Conservation (phyloP, 2,797 vertebrate species). For the Denticeps clupeoides region DNA sequence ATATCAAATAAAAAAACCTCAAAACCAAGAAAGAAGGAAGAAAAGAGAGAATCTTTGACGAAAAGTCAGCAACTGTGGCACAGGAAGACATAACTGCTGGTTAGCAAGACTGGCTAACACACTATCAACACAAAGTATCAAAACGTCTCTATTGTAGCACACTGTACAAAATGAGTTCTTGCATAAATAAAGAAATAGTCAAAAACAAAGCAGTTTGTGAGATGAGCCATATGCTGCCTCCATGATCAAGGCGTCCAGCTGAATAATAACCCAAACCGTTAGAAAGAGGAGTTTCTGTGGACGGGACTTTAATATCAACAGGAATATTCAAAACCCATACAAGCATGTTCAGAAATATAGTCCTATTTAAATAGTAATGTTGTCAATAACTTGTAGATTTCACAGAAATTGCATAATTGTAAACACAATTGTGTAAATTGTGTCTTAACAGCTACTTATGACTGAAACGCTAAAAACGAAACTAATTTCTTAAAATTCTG, state of each 20-base stretch:
- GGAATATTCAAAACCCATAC: constrained; percentile 1
- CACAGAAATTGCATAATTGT: constrained; percentile 18
- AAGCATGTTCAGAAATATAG: constrained; percentile 2
- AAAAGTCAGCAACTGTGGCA: constrained; percentile 63
- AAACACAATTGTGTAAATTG: constrained; percentile 6
- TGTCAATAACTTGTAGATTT: constrained; percentile 10
- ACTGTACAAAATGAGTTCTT: constrained; percentile 71
- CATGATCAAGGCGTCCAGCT: constrained; percentile 16
- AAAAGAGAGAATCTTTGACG: constrained; percentile 47
- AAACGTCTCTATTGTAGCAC: constrained; percentile 54
- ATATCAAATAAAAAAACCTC: constrained; percentile 54
- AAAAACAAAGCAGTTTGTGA: constrained; percentile 49
- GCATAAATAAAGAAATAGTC: constrained; percentile 73
- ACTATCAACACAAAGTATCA: constrained; percentile 50
- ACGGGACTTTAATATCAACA: constrained; percentile 1
- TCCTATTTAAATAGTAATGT: constrained; percentile 4
- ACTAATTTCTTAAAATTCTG: too few relatives aligned
- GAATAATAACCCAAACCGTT: constrained; percentile 23
- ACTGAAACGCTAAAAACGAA: not conserved
- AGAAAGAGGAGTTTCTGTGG: constrained; percentile 13
- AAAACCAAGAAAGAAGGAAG: constrained; percentile 59
- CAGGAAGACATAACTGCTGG: constrained; percentile 57
- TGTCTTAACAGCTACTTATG: not conserved
- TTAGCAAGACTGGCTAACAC: constrained; percentile 39
- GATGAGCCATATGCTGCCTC: constrained; percentile 38